These are phyloP conservation scores for Stylophora pistillata DNA, from an alignment of 64 coral and sea anemone genomes.

Conservation along the genomic window DNA sequence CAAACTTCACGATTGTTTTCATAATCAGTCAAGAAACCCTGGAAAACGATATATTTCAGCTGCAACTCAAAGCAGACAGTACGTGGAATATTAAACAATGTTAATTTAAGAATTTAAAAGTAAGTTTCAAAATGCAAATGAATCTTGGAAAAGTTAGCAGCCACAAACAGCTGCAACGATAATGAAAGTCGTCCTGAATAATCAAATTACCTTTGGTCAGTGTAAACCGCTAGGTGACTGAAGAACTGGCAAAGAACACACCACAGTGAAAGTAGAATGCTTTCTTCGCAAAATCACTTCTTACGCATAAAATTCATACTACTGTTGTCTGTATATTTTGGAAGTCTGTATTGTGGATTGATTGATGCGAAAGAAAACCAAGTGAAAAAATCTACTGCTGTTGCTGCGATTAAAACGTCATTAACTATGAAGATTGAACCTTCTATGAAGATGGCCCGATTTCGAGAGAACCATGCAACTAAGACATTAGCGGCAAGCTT, in stretches of 20 bases:
- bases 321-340: background rate
- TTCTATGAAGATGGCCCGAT: background rate
- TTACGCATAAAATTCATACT: background rate
- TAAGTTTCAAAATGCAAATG: conserved; percentile 30
- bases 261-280: background rate
- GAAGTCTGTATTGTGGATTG: background rate
- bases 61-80: background rate
- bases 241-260: background rate
- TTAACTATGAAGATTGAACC: background rate
- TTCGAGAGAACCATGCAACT: background rate
- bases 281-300: background rate
- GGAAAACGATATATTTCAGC: background rate
- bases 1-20: background rate
- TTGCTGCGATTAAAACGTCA: background rate
- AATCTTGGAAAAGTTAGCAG: background rate
- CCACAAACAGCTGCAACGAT: background rate
- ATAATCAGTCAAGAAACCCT: background rate
- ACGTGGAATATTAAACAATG: background rate
- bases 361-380: conserved; percentile 2
- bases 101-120: conserved; percentile 25
- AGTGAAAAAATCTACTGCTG: conserved; percentile 2
- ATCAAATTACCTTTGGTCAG: background rate
- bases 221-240: background rate
- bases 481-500: background rate
- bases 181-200: background rate